Evolutionary conservation across 1,140 invertebrate species (phyloP), one percentile per base, ranked within the genome.

Genomic region (Drosophila dunni): DNA sequence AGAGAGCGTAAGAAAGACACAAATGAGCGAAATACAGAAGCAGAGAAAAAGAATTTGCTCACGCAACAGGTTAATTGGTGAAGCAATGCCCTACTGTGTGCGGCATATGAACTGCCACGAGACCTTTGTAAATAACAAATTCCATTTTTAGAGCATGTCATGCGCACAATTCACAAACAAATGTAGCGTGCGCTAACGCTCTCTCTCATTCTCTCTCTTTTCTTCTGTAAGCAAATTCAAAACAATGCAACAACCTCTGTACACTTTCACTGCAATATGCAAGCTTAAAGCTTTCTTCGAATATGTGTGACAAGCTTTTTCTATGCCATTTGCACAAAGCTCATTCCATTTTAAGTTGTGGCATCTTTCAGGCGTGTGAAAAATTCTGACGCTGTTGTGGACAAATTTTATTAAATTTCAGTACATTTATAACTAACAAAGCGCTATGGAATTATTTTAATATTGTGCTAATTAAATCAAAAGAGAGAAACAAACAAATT

Each of bases 211-310:
- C 24, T 29, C 24, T 29, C 24, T 65, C 53, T 17, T n/a, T 36
- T 36, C 63, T 10, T 29, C 42, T 67, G 57, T 24, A 63, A 33
- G 34, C 51, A 58, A 69, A 64, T 63, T 73, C 71, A 79, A 76
- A 86, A 85, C 75, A 86, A 85, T 79, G 79, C 82, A 85, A 86
- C 68, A 86, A 88, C 70, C 64, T 79, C 80, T 84, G 81, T 77
- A 83, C 79, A 86, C 83, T 88, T 88, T 86, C 82, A 82, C 82
- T 86, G 76, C 46, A 48, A 48, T 46, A 34, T 45, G n/a, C 4
- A 60, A 83, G 78, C 82, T 85, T 85, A 54, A 67, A 78, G 77
- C 81, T 72, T 7, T 36, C 13, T 57, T 17, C n/a, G 24, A 29
- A 29, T 72, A 60, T 44, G 65, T 75, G 50, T 60, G 20, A 50